Evolutionary conservation across 2,888 invertebrate genomes (phyloP), one percentile per base, ranked within the genome.

Genomic region (Leptinotarsa haldemani): DNA sequence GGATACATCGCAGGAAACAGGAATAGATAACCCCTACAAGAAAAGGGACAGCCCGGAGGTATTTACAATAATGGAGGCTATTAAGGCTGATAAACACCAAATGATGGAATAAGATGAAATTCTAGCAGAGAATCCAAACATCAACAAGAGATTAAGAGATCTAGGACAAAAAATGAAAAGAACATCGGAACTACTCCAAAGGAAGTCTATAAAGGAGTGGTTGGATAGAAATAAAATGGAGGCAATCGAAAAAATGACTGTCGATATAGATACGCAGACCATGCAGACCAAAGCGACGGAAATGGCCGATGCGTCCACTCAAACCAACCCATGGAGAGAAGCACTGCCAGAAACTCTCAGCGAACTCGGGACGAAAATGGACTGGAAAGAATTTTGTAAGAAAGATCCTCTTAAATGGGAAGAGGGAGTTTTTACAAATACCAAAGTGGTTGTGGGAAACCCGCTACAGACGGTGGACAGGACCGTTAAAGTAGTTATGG

Each of bases 401-500:
- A 40, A 18, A 5, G 30, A 30, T 9, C 48, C 50, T 15, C 40
- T 65, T n/a, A 16, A 61, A 67, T 71, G 67, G 61, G 52, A 65
- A 2, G 58, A 71, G 12, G 7, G 25, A 25, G 65, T 71, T 12
- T 66, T 40, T 20, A 30, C 12, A 13, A 71, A 71, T 18, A 67
- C 71, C 2, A 30, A 71, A n/a, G 22, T 20, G n/a, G 7, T 56
- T 12, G 30, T 61, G 30, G 71, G 71, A 15, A 71, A 71, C 67
- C 67, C 65, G 7, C 22, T 66, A 15, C 47, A 66, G n/a, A 53
- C 50, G 18, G 46, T 15, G 12, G 69, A 73, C 47, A 52, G 40
- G 9, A 30, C 16, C 4, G 69, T 70, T 9, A 72, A 77, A 52
- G 77, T 74, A 2, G 69, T 77, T 3, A 7, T 74, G 2, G 70